Base-by-base conservation (phyloP, 2,113 vertebrate species). In the Sigmodon hispidus region DNA sequence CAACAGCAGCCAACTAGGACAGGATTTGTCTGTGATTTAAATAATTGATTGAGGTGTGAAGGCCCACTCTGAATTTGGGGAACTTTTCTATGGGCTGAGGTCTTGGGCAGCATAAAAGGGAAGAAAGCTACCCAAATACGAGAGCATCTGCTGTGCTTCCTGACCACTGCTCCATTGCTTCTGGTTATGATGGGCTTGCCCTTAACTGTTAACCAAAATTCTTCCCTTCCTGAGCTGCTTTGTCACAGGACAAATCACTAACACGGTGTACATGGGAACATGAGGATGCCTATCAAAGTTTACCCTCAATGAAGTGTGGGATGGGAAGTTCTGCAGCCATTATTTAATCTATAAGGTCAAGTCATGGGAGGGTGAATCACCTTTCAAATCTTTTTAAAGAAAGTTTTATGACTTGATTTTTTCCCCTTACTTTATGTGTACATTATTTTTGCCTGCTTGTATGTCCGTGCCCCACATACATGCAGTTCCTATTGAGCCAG, bases 301-400 rank as follows among this genome's bases (percentile, higher is more conserved):
- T 65, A 22, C 61, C 12, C 34, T 48, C 45, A 48, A 31, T 24
- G 29, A 15, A 29, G 24, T 73, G 15, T 65, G 85, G n/a, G 7
- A 26, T n/a, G 26, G 9, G 59, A 90, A 55, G 7, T 87, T 76
- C 48, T 67, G 34, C 55, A 67, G 59, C 75, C 36, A 43, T 61
- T 11, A 48, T 91, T 89, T 31, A 36, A 48, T 91, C 87, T 31
- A 36, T 21, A 61, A 50, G 65, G 48, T 8, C 31, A 69, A 57
- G 88, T 73, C 69, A 92, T 72, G 90, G 36, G 40, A 94, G 4
- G 29, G 8, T 22, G 57, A 69, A 76, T 76, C 45, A 36, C 89
- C 34, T 87, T 96, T 86, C 61, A 55, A 55, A 15, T 26, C 81
- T 93, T 61, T 89, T 55, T 22, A 22, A 69, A 86, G 93, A 24